Evolutionary conservation across 2,888 invertebrate genomes (phyloP).

Genomic region (Ochropacha duplaris): DNA sequence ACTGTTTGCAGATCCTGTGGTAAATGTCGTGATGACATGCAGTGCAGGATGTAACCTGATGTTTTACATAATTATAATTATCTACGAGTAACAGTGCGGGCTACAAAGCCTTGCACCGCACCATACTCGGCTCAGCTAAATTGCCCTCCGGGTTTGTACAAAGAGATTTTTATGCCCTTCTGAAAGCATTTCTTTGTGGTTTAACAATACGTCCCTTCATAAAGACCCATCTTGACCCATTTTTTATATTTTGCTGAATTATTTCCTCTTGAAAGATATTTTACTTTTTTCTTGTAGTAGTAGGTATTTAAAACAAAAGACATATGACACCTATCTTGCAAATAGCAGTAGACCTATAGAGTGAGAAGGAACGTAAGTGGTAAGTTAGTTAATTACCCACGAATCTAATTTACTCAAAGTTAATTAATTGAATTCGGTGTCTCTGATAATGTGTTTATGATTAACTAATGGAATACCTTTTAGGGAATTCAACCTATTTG

Average conservation of each 20-base stretch:
- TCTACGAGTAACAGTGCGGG: too few relatives aligned
- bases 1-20: too few relatives aligned
- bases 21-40: too few relatives aligned
- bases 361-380: neutral
- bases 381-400: neutral
- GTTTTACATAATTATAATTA: too few relatives aligned
- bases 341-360: too few relatives aligned
- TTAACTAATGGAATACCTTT: neutral
- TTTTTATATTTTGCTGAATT: neutral
- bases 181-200: conserved; percentile 21
- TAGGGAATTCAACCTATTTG: neutral
- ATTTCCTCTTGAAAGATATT: neutral
- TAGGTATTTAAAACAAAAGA: neutral
- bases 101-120: neutral
- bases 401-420: conserved; percentile 7
- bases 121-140: neutral
- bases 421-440: neutral
- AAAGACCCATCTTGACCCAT: conserved; percentile 18
- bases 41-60: too few relatives aligned
- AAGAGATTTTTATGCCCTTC: conserved; percentile 3
- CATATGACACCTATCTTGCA: neutral
- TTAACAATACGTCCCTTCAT: conserved; percentile 19
- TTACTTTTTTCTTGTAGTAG: neutral
- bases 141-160: conserved; percentile 9
- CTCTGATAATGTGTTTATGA: neutral